These are phyloP conservation scores for Tricholaema leucomelas DNA, from an alignment of 2,113 vertebrate genomes.

Conservation along the genomic window DNA sequence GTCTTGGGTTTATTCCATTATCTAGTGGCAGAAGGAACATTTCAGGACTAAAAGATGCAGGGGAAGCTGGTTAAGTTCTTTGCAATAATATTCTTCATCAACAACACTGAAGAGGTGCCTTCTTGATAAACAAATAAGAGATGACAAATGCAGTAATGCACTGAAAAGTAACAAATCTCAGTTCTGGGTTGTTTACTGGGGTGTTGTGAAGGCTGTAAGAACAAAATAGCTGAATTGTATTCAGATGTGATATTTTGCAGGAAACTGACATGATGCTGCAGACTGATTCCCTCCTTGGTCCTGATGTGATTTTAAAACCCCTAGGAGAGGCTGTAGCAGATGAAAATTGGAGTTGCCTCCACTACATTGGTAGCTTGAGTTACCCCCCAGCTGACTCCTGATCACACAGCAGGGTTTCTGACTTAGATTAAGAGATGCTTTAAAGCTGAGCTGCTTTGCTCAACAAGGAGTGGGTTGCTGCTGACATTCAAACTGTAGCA, in stretches of 20 bases:
- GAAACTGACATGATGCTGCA: not conserved
- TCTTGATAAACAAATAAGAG: not conserved
- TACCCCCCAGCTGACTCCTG: not conserved
- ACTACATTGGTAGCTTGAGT: not conserved
- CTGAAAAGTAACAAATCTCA: not conserved
- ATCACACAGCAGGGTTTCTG: not conserved
- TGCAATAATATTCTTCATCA: not conserved
- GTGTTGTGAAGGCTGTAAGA: not conserved
- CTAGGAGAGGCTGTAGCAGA: not conserved
- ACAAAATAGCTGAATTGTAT: not conserved
- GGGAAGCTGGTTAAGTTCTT: not conserved
- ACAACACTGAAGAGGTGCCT: not conserved
- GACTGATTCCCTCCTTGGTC: not conserved
- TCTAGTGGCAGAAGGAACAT: not conserved
- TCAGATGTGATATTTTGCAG: not conserved
- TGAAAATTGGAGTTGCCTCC: not conserved
- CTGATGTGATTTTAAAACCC: not conserved
- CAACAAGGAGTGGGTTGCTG: not conserved
- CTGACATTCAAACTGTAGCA: not conserved
- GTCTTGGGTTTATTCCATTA: constrained; percentile 6
- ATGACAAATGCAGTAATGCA: not conserved
- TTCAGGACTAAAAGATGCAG: not conserved
- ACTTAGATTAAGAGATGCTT: not conserved
- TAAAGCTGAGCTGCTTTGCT: not conserved
- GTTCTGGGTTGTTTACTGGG: not conserved